Conservation (phyloP, 1,140 invertebrate genomes). For the Drosophila kikkawai region DNA sequence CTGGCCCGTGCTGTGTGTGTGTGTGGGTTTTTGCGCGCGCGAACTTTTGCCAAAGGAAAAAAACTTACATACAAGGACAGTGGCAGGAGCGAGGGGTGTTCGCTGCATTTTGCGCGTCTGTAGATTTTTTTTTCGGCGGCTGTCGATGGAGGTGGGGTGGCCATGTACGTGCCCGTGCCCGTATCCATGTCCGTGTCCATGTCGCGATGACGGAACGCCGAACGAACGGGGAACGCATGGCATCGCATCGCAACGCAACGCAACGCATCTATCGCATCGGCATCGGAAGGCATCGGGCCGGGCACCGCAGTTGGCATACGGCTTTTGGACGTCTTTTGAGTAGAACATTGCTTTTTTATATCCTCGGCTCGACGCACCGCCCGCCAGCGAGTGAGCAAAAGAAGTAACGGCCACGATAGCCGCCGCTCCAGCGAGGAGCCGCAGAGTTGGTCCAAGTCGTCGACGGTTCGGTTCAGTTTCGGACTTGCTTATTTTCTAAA, state of each 20-base stretch:
- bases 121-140: slow-evolving; percentile 69
- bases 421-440: slow-evolving; percentile 49
- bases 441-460: slow-evolving; percentile 79
- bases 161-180: slow-evolving; percentile 46
- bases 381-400: slow-evolving; percentile 57
- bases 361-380: slow-evolving; percentile 79
- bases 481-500: slow-evolving; percentile 84
- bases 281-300: slow-evolving; percentile 71
- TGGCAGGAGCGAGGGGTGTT: background rate
- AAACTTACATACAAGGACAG: slow-evolving; percentile 70
- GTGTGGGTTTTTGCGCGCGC: slow-evolving; percentile 65
- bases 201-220: slow-evolving; percentile 77
- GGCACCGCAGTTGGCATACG: slow-evolving; percentile 83
- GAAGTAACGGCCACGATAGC: slow-evolving; percentile 55
- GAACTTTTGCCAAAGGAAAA: slow-evolving; percentile 77
- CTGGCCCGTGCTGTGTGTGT: slow-evolving; percentile 20
- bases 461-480: slow-evolving; percentile 82
- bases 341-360: slow-evolving; percentile 85
- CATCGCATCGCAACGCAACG: slow-evolving; percentile 38
- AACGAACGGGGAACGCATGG: slow-evolving; percentile 68
- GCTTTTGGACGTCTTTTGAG: slow-evolving; percentile 85
- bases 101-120: slow-evolving; percentile 77
- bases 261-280: slow-evolving; percentile 71
- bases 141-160: slow-evolving; percentile 19
- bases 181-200: slow-evolving; percentile 43